Evolutionary conservation across 2,888 invertebrate species (phyloP), one percentile per base, ranked within the genome.

Genomic region (Napeogenes sylphis): DNA sequence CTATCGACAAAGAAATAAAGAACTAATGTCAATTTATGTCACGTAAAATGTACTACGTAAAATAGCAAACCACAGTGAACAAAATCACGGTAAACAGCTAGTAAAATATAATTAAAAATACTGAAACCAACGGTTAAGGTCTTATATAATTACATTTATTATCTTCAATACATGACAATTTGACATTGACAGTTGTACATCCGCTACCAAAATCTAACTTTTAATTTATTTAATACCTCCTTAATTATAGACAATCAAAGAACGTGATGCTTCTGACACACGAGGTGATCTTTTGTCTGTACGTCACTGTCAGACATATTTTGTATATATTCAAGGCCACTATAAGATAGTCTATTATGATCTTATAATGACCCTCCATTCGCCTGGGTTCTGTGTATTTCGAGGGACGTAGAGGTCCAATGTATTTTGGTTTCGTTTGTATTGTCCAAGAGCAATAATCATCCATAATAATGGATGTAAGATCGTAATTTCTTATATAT

Each of bases 201-300:
- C 64, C 69, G 74, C 73, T 71, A 73, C 73, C 73, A 73, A 73
- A 73, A 64, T 68, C 63, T 21, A 21, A 21, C 21, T 80, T 83
- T 82, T 83, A 84, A 84, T 86, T 84, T 79, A 82, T 86, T 87
- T 85, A 85, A 88, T 88, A 85, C 83, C 80, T 79, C 77, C 76
- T 79, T 88, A 89, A 90, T 89, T 87, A 86, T 79, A 82, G 77
- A 83, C 83, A 83, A 87, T 84, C 83, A 77, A 74, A 76, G 79
- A 80, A 80, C 82, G 82, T 83, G 84, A 88, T 82, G 87, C 78
- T 76, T 83, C 81, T 82, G 81, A 85, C 85, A 84, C 76, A 82
- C 86, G 86, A 89, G 89, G 89, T 86, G 87, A 85, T 81, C 88
- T 87, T 89, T 88, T 88, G 85, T 87, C 76, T 74, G 76, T 78